Evolutionary conservation across 1,140 invertebrate genomes (phyloP), one percentile per base, ranked within the genome.

Genomic region (Cyclina sinensis): DNA sequence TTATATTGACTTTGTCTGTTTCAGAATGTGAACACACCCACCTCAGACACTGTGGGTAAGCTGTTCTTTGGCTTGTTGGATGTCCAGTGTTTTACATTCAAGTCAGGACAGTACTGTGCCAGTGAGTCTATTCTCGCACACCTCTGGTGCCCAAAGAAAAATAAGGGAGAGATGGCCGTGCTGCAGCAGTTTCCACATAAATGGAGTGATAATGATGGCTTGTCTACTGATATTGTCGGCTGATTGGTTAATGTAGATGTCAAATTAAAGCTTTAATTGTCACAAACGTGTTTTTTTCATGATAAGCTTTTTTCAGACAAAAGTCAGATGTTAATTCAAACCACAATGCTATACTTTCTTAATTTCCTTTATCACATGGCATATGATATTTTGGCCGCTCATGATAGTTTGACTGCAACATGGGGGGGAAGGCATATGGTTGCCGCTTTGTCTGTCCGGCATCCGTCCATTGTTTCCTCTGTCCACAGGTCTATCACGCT

Each of bases 1-100:
- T n/a, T n/a, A n/a, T n/a, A n/a, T 43, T 43, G 43, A 43, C 4
- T 7, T 54, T 24, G 4, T 43, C 43, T 84, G 35, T 86, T 88
- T 57, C 81, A 93, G 92, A 80, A 74, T n/a, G 87, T 92, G 4
- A 88, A 93, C 43, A 91, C 88, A 11, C 89, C 90, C 0, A 74
- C 89, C 27, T 84, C 92, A 0, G 83, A 90, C 65, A 87, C 82
- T 57, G 90, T 93, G 5, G 92, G 92, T 14, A 80, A 91, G n/a
- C 51, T 90, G 43, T 93, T 93, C 62, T 93, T 91, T 59, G 92
- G 91, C 30, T 43, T 92, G 11, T 79, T 93, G 30, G 70, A 84
- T 35, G 91, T 93, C 3, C 85, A 93, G 54, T 93, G 92, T 84
- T 92, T 93, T 70, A 86, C 76, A 18, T 92, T 93, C 46, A 65